A percentile compares a stretch with the other conserved stretches of the same genome.
Evolutionary conservation across 2,113 vertebrate genomes (phyloP).

Genomic region (Sakesphorus luctuosus): DNA sequence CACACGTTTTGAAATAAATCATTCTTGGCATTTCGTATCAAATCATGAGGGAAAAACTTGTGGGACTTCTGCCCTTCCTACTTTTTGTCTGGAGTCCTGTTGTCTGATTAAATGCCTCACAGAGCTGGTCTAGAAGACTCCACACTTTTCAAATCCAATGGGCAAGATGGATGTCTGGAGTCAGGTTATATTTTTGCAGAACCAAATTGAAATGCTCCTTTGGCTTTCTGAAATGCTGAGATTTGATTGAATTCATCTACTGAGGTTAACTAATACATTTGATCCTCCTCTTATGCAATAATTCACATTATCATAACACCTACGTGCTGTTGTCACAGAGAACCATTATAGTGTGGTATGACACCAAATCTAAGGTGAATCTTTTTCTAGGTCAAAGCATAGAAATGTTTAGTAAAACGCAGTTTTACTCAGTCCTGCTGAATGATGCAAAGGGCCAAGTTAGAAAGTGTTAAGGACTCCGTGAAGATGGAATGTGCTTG

Average conservation of each 20-base stretch:
- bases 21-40: conserved; percentile 1
- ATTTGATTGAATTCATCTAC: neutral
- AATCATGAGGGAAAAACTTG: neutral
- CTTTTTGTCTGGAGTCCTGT: neutral
- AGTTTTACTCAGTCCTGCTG: neutral
- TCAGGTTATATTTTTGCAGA: neutral
- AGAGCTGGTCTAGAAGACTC: neutral
- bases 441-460: neutral
- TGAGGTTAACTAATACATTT: neutral
- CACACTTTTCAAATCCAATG: neutral
- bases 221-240: neutral
- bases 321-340: neutral
- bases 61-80: neutral
- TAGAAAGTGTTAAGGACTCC: neutral
- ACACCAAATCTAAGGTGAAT: neutral
- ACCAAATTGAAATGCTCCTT: neutral
- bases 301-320: neutral
- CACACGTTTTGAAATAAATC: conserved; percentile 41
- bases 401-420: neutral
- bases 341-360: accelerated
- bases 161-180: neutral
- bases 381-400: neutral
- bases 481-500: neutral
- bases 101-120: neutral
- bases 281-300: neutral